A percentile compares a stretch with the other conserved stretches of the same genome.
phyloP scores from a whole-genome alignment of 2,113 vertebrate species.

The Chlorodrepanis virens region DNA sequence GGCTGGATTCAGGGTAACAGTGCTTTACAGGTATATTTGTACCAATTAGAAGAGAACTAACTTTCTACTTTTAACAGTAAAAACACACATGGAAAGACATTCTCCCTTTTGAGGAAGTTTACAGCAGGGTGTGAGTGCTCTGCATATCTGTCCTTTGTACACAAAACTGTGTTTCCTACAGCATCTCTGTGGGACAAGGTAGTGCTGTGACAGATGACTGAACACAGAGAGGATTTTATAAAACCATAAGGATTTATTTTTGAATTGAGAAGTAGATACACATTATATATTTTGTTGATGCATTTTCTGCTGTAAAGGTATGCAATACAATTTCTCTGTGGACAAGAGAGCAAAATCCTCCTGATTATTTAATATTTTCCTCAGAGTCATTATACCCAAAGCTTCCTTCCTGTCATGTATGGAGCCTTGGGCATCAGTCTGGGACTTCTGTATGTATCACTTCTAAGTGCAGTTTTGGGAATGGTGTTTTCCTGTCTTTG shows the following conservation, averaged over 20 bases:
- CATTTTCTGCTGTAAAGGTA: neutral
- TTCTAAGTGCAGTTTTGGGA: neutral
- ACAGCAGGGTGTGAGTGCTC: neutral
- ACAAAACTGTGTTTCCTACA: neutral
- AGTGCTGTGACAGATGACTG: neutral
- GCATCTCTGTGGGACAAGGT: neutral
- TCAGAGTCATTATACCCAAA: neutral
- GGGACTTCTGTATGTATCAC: neutral
- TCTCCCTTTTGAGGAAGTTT: neutral
- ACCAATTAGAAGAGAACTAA: neutral
- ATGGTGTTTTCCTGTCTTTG: neutral
- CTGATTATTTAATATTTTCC: neutral
- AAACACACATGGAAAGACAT: neutral
- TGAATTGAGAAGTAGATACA: neutral
- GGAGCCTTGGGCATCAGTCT: neutral
- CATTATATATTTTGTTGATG: neutral
- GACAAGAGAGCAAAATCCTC: neutral
- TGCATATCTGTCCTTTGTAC: neutral
- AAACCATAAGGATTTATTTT: neutral
- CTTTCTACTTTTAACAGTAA: neutral
- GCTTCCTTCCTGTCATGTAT: neutral
- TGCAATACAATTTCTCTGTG: neutral
- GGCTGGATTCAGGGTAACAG: neutral
- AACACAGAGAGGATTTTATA: neutral
- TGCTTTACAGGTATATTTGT: neutral